Evolutionary conservation across 1,140 invertebrate genomes (phyloP).

Genomic region (Asobara japonica): DNA sequence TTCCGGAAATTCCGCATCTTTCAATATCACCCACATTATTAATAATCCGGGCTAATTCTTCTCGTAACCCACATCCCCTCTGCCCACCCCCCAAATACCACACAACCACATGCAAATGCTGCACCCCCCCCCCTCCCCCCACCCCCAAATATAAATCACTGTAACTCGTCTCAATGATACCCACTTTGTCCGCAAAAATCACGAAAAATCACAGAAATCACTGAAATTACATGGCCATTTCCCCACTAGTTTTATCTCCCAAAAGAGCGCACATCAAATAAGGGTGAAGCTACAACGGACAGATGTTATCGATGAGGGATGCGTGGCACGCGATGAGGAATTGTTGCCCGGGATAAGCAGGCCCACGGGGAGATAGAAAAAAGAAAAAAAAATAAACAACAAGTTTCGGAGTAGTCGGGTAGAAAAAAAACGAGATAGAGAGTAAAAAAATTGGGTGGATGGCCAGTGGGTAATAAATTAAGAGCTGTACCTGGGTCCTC

Average conservation of each 20-base stretch:
- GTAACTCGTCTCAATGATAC: not conserved
- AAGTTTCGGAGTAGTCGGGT: not conserved
- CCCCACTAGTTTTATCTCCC: not conserved
- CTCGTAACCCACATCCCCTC: not conserved
- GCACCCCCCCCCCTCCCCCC: too few species aligned
- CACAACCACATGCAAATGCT: not conserved
- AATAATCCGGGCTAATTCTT: not conserved
- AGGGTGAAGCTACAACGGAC: not conserved
- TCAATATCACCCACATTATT: not conserved
- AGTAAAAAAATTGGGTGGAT: constrained; percentile 43
- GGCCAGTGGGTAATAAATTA: constrained; percentile 43
- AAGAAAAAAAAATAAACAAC: constrained; percentile 2
- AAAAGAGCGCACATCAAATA: not conserved
- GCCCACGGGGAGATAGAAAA: not conserved
- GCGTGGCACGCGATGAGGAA: constrained; percentile 28
- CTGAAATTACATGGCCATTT: not conserved
- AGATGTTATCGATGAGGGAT: constrained; percentile 13
- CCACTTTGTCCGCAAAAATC: constrained; percentile 3
- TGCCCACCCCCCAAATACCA: not conserved
- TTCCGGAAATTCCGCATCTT: not conserved
- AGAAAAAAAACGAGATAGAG: constrained; percentile 16
- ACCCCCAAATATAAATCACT: not conserved
- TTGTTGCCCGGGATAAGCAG: constrained; percentile 20
- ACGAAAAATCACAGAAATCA: not conserved
- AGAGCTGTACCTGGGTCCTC: constrained; percentile 31